Evolutionary conservation across 2,888 invertebrate species (phyloP), one percentile per base, ranked within the genome.

Genomic region (Dascillus cervinus): DNA sequence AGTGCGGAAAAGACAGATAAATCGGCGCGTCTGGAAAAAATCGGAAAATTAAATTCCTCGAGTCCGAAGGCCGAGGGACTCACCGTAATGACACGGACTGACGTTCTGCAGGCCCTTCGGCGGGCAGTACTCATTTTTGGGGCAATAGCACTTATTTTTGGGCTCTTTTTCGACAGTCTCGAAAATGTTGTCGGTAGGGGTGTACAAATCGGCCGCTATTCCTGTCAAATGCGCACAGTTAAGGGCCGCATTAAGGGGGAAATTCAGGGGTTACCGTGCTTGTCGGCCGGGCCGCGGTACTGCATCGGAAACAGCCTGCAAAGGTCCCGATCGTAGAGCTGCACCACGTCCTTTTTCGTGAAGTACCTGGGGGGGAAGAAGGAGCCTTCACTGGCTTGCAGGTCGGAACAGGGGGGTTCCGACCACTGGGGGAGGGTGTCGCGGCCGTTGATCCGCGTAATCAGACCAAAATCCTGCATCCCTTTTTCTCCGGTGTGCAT

Each of bases 1-100:
- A 94, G 58, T 92, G 92, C 0, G 91, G 91, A 60, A 82, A 87
- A 0, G 91, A 92, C 4, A 91, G 68, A 47, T 85, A 87, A 0
- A 92, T 82, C 0, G 92, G 92, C 1, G 90, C 89, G 54, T 81
- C 86, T 86, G 60, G 3, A 64, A 65, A 30, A 34, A 32, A 30
- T 13, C 12, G 14, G 13, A 25, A 25, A 11, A 25, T 6, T 6
- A 8, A 25, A 25, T 4, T 5, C 3, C 26, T 9, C 12, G 13
- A n/a, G 4, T 23, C 3, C 3, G 3, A 3, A 11, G 12, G 11
- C 24, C 9, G 3, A 2, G 15, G n/a, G 11, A 60, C 75, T 71
- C 57, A 85, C 88, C 84, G 55, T 79, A 88, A 61, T 89, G 89
- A 50, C 89, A 90, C 0, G 87, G 86, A 47, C 86, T 84, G 42